Base-by-base conservation (phyloP, 2,797 vertebrate genomes). In the Danio aesculapii region DNA sequence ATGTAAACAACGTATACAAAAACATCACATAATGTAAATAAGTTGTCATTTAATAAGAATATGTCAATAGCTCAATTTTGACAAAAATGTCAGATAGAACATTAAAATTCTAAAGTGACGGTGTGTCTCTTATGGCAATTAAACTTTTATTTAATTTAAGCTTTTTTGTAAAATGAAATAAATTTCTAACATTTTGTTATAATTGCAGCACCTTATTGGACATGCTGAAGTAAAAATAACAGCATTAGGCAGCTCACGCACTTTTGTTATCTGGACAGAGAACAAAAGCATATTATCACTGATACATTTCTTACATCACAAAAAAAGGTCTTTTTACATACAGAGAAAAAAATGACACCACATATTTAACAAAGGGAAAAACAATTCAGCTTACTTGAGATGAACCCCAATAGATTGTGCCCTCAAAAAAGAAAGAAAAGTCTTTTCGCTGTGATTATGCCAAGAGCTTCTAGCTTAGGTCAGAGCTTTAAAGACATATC, bases 381-480 rank as follows among this genome's bases (percentile, higher is more conserved):
- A 50, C 49, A 50, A 14, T 62, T 41, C 12, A 19, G 19, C 5
- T 62, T 39, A 30, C 6, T 61, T 4, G 3, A 62, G 30, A 62
- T 2, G 5, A 44, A n/a, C 39, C 41, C 41, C 8, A 64, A 14
- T 39, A 64, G 16, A 64, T 9, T n/a, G 58, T 6, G 14, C 21
- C 21, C 21, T 12, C n/a, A n/a, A n/a, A n/a, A 30, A 30, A 30
- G 3, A 30, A 30, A 30, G 30, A 30, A 30, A 30, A 30, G 30
- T 3, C 1, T 30, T 30, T 30, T 3, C 30, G 30, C 21, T 52
- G 21, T 69, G n/a, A 73, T 58, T 46, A 77, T 83, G 67, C 63
- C 75, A 61, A 81, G 78, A 77, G 70, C 73, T 59, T 41, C 63
- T 78, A 41, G 30, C 16, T 58, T 44, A 66, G 10, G 41, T 61